Evolutionary conservation across 2,113 vertebrate genomes (phyloP), one percentile per base, ranked within the genome.

Genomic region (Zosterops borbonicus): DNA sequence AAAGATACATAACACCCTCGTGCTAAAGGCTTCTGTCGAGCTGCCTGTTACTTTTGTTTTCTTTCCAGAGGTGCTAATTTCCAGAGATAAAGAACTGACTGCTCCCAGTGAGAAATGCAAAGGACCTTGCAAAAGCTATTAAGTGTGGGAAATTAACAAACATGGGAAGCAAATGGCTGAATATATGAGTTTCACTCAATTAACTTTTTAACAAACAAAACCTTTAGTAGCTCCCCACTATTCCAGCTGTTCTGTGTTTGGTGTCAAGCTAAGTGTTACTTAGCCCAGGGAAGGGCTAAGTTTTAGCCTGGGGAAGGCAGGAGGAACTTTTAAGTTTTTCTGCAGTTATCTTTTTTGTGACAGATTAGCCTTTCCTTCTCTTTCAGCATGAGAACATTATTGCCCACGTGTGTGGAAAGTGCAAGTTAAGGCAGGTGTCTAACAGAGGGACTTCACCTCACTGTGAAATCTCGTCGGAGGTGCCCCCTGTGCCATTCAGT

Each of bases 1-100:
- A 74, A 29, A 14, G 52, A 18, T 12, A 20, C 23, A 6, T 25
- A 56, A 85, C 33, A 9, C 22, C 59, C 4, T 39, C 5, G 6
- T 0, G 2, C n/a, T 75, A 25, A 37, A 67, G 44, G 46, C 58
- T 63, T 71, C 71, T 96, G 69, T 25, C 39, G 22, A 80, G 50
- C 22, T 65, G 67, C 42, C 46, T 50, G 5, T 31, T 44, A 9
- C 68, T 86, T 12, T 68, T 87, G 69, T 95, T 94, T 92, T 86
- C 65, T 90, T 79, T 94, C 71, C 94, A 92, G 79, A 85, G 94
- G 75, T 83, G 83, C 91, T 88, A 91, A 81, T 92, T 79, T 95
- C 68, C 73, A 78, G 69, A 94, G 89, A 95, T 95, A 89, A 92
- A 94, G 89, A 93, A 37, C 85, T 83, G 64, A 59, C 64, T 92